phyloP scores from a whole-genome alignment of 2,113 vertebrate species.

The Ciconia boyciana region DNA sequence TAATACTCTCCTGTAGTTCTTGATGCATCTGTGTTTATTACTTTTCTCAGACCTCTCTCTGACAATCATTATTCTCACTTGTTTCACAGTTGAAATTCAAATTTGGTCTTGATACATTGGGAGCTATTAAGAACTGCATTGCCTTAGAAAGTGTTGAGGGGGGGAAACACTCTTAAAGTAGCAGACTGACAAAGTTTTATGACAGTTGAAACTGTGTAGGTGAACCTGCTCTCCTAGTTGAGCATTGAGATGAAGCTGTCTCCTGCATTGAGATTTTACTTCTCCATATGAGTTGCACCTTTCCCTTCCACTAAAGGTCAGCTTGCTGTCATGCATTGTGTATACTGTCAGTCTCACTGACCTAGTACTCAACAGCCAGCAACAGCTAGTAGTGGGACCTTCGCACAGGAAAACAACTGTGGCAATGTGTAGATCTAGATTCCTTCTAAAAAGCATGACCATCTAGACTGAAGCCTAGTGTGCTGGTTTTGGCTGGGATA shows the following conservation, averaged over 20 bases:
- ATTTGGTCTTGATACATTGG: not conserved
- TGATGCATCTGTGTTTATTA: not conserved
- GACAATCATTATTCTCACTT: not conserved
- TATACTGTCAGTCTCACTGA: not conserved
- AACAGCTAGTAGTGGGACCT: not conserved
- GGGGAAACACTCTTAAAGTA: not conserved
- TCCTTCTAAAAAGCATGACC: not conserved
- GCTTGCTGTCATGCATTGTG: not conserved
- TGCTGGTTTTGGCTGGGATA: no score
- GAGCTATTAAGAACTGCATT: not conserved
- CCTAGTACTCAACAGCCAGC: not conserved
- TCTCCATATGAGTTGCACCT: not conserved
- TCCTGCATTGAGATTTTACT: not conserved
- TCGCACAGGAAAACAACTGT: not conserved
- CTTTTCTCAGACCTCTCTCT: not conserved
- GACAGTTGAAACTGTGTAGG: not conserved
- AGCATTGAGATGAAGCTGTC: not conserved
- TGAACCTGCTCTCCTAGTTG: not conserved
- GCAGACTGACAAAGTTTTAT: not conserved
- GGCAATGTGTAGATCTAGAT: not conserved
- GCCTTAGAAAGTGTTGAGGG: not conserved
- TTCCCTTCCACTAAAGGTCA: not conserved
- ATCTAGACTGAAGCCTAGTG: not conserved
- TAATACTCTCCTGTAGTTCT: not conserved
- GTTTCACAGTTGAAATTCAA: not conserved